A percentile compares a stretch with the other conserved stretches of the same genome.
phyloP scores from a whole-genome alignment of 53 echinoderm and acorn worm species.

The Crossaster papposus region DNA sequence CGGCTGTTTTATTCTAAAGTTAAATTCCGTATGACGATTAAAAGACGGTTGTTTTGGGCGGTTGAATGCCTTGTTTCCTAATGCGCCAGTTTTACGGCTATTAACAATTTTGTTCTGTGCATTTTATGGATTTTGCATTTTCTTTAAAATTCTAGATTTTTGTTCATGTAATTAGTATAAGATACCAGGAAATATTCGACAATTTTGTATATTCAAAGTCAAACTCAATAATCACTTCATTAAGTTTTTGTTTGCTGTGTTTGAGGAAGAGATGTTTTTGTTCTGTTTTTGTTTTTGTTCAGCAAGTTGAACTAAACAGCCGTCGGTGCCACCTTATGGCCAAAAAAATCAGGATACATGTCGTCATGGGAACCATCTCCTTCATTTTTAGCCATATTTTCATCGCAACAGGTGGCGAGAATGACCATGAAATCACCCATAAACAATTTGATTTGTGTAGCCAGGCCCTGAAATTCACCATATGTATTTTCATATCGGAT shows the following conservation, averaged over 20 bases:
- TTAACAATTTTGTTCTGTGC: too few relatives aligned
- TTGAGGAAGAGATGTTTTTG: background rate
- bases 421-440: constrained; percentile 43
- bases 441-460: constrained; percentile 53
- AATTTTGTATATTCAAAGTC: too few relatives aligned
- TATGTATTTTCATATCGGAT: background rate
- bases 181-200: too few relatives aligned
- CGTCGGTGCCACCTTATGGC: background rate
- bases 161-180: too few relatives aligned
- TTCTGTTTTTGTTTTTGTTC: background rate
- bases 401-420: constrained; percentile 39
- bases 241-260: background rate
- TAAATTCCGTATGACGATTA: background rate
- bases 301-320: constrained; percentile 12
- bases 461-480: background rate
- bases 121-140: too few relatives aligned
- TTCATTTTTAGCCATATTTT: constrained; percentile 45
- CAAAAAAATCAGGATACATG: background rate
- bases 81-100: too few relatives aligned
- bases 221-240: background rate
- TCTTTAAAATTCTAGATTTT: too few relatives aligned
- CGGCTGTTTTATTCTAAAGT: constrained; percentile 26
- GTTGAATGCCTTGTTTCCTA: background rate
- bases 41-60: background rate
- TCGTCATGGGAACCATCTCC: constrained; percentile 41